A percentile compares a stretch with the other conserved stretches of the same genome.
Evolutionary conservation across 2,113 vertebrate species (phyloP).

Genomic region (Saimiri boliviensis): DNA sequence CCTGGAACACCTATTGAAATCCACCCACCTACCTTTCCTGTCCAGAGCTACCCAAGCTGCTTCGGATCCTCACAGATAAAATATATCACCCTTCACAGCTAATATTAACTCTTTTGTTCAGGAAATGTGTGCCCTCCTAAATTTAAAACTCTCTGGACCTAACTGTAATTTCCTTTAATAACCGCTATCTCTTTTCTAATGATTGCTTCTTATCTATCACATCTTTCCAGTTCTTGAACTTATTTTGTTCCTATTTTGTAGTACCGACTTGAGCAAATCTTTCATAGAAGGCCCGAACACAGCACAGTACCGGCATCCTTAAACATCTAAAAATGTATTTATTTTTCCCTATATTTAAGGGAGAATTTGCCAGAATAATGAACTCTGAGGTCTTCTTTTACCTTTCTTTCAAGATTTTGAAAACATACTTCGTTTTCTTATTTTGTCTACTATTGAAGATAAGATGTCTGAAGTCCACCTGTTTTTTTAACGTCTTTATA

Average conservation of each 20-base stretch:
- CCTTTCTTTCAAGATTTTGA: not conserved
- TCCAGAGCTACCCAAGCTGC: not conserved
- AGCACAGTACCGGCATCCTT: not conserved
- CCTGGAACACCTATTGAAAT: not conserved
- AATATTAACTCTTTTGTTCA: not conserved
- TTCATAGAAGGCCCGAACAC: not conserved
- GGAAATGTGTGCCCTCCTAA: not conserved
- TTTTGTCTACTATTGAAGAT: not conserved
- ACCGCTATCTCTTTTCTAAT: constrained; percentile 6
- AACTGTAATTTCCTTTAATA: constrained; percentile 11
- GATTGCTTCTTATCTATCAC: not conserved
- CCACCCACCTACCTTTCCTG: not conserved
- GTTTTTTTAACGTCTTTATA: not conserved
- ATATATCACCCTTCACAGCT: not conserved
- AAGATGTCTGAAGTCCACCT: not conserved
- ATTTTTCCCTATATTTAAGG: not conserved
- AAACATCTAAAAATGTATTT: not conserved
- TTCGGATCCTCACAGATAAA: not conserved
- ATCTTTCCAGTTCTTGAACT: not conserved
- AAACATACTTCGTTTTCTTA: not conserved
- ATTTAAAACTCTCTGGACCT: constrained; percentile 1
- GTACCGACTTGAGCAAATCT: not conserved
- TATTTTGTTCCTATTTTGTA: not conserved
- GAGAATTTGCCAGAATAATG: not conserved
- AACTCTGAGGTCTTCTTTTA: not conserved